phyloP scores from a whole-genome alignment of 2,888 invertebrate genomes.

The Mythimna impura region DNA sequence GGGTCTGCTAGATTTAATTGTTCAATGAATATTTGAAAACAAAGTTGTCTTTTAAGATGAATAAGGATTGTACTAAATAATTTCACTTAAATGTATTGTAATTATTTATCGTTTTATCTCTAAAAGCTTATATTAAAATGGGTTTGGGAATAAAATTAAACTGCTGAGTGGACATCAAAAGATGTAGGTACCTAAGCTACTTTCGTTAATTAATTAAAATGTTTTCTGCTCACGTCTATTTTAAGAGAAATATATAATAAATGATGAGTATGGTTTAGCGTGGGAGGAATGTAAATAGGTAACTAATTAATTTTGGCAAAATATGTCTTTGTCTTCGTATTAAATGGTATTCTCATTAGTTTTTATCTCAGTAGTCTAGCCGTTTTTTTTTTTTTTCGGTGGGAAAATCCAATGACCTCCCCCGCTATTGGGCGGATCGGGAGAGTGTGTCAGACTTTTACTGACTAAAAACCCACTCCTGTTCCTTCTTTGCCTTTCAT shows the following conservation, averaged over 20 bases:
- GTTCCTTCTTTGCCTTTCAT: too few species aligned
- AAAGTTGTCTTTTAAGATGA: neutral
- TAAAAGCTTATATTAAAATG: conserved; percentile 14
- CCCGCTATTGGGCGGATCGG: too few species aligned
- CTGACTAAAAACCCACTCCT: too few species aligned
- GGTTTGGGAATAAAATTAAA: conserved; percentile 19
- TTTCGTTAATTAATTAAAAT: conserved; percentile 29
- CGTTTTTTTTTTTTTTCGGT: too few species aligned
- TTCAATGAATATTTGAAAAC: conserved; percentile 31
- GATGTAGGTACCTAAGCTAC: neutral
- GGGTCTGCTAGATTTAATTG: conserved; percentile 4
- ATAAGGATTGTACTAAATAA: conserved; percentile 37
- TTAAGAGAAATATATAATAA: neutral
- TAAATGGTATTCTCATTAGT: too few species aligned
- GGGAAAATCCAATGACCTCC: too few species aligned
- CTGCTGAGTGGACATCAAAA: conserved; percentile 9
- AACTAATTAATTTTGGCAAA: too few species aligned
- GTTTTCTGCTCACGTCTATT: too few species aligned
- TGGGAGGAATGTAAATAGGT: neutral
- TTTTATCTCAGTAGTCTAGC: too few species aligned
- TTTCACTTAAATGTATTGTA: conserved; percentile 32
- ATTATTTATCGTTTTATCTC: conserved; percentile 26
- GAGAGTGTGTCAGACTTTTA: too few species aligned
- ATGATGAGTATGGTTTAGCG: neutral
- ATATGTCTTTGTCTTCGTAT: too few species aligned